A percentile compares a stretch with the other conserved stretches of the same genome.
Conservation (phyloP, 2,113 vertebrate genomes). For the Podocnemis expansa region DNA sequence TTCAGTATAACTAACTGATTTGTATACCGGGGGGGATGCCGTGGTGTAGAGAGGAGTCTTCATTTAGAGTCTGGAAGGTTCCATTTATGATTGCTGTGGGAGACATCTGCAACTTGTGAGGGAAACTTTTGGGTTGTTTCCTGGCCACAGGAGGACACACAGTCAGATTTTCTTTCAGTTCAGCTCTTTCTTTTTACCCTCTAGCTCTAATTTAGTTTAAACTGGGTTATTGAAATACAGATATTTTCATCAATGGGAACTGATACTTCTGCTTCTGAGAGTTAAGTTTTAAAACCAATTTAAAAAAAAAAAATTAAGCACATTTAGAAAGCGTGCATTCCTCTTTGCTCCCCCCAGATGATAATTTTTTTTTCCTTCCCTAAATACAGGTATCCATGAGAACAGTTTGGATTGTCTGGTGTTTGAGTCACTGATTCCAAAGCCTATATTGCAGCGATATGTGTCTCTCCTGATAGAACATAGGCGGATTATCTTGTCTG, state of each 20-base stretch:
- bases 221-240: not conserved
- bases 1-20: not conserved
- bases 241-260: not conserved
- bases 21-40: accelerated
- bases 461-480: slow-evolving; percentile 92
- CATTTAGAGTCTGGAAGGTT: not conserved
- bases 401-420: slow-evolving; percentile 91
- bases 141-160: not conserved
- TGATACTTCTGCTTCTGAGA: not conserved
- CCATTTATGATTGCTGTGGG: not conserved
- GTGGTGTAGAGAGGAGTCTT: not conserved
- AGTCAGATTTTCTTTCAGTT: not conserved
- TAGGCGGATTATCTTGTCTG: slow-evolving; percentile 92
- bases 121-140: not conserved
- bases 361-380: not conserved
- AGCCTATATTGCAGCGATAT: slow-evolving; percentile 94
- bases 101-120: not conserved
- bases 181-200: accelerated
- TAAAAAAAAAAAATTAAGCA: not conserved
- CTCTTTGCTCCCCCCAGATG: not conserved
- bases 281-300: not conserved
- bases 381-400: slow-evolving; percentile 81
- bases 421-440: slow-evolving; percentile 94
- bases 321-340: not conserved
- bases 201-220: not conserved